Base-by-base conservation (phyloP, 1,140 invertebrate species). In the Hypsibius dujardini region DNA sequence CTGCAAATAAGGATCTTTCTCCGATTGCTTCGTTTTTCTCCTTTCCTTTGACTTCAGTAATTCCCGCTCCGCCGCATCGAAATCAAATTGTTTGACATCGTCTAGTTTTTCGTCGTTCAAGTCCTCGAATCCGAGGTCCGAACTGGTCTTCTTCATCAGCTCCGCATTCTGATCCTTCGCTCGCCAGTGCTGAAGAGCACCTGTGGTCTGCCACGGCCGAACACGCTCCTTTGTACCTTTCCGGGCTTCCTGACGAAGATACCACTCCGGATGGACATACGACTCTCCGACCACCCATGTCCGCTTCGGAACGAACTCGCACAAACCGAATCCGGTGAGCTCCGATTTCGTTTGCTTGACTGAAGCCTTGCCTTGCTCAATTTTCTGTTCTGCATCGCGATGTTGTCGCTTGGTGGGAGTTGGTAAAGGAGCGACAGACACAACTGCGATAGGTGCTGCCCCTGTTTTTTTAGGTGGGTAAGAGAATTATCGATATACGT, bases 261-360 rank as follows among this genome's bases (percentile, higher is more conserved):
- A 56, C 50, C 50, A 56, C 50, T 56, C n/a, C 50, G 50, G n/a
- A 56, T 56, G 50, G 50, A 56, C 50, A n/a, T 56, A 56, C 7
- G 50, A 56, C n/a, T 56, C 50, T 7, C n/a, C 50, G 7, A 56
- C n/a, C 50, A 56, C 50, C 50, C 50, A 56, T 56, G 50, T 56
- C 50, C 7, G 50, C 50, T 56, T 56, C 7, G 50, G 50, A 7
- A 56, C 50, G n/a, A 56, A 56, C 50, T 56, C 50, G 50, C 50
- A 56, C 7, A 56, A n/a, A 7, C 7, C 7, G 50, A n/a, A 7
- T 7, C 50, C 50, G 50, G n/a, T 7, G 50, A 56, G 50, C 50
- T 56, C 50, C n/a, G 50, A 56, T n/a, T n/a, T n/a, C n/a, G n/a
- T n/a, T n/a, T n/a, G n/a, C n/a, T n/a, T n/a, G n/a, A n/a, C n/a